Conservation (phyloP, 2,888 invertebrate genomes). For the Rotaria socialis region DNA sequence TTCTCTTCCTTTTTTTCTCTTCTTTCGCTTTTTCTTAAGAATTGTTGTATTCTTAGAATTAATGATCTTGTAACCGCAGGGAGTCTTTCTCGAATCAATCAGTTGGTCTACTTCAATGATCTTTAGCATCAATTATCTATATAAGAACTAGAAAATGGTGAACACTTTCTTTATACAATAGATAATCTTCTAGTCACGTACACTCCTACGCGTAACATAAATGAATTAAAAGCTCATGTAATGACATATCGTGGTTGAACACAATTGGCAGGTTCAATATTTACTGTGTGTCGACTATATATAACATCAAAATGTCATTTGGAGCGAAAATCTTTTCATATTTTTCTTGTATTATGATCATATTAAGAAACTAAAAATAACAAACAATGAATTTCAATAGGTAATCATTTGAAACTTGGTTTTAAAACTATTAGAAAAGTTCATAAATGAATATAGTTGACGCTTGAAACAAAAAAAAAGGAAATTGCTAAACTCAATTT, state of each 20-base stretch:
- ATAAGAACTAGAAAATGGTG: not conserved
- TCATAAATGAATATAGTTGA: too few species aligned
- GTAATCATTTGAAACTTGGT: too few species aligned
- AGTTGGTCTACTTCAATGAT: not conserved
- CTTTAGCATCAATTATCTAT: not conserved
- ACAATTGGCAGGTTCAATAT: not conserved
- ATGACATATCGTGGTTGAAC: not conserved
- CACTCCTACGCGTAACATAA: not conserved
- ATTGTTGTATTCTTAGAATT: not conserved
- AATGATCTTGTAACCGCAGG: slow-evolving; percentile 6
- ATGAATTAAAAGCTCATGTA: not conserved
- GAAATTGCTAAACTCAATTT: too few species aligned
- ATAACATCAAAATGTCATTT: not conserved
- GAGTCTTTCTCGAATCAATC: not conserved
- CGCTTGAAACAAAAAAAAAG: too few species aligned
- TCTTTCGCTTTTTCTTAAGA: not conserved
- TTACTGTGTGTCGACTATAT: too few species aligned
- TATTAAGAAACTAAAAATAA: not conserved
- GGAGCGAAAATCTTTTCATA: not conserved
- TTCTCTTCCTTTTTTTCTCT: not conserved
- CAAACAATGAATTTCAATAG: not conserved
- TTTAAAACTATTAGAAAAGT: too few species aligned
- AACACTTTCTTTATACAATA: not conserved
- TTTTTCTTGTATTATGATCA: not conserved
- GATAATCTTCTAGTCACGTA: not conserved